Evolutionary conservation across 1,140 invertebrate species (phyloP).

Genomic region (Vanessa tameamea): DNA sequence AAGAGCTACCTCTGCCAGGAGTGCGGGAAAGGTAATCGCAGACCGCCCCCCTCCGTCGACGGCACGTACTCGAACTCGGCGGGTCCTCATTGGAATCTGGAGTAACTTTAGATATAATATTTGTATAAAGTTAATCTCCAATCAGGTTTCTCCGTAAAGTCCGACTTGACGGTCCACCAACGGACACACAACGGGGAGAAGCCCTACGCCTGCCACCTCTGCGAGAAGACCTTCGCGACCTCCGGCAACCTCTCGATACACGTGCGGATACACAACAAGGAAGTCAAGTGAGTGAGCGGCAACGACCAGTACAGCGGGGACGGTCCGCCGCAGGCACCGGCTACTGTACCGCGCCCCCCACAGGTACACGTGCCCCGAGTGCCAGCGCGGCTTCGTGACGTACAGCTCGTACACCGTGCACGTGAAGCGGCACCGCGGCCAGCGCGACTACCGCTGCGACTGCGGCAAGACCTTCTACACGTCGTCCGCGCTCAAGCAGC

Average conservation of each 20-base stretch:
- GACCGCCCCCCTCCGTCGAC: too few species aligned
- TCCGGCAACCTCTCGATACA: constrained; percentile 73
- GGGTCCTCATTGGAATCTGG: too few species aligned
- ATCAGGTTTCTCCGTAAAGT: constrained; percentile 67
- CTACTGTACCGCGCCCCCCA: too few species aligned
- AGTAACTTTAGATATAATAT: too few species aligned
- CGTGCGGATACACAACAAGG: constrained; percentile 71
- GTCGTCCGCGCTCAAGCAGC: constrained; percentile 69
- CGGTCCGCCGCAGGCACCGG: too few species aligned
- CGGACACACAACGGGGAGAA: constrained; percentile 73
- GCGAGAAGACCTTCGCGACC: constrained; percentile 70
- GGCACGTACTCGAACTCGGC: too few species aligned
- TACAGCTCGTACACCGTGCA: constrained; percentile 71
- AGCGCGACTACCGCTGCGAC: constrained; percentile 68
- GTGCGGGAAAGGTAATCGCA: constrained; percentile 66
- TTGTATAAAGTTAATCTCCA: too few species aligned
- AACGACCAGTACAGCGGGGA: too few species aligned
- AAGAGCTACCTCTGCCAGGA: constrained; percentile 72
- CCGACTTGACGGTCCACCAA: constrained; percentile 69
- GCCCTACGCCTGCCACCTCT: constrained; percentile 69
- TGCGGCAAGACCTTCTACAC: constrained; percentile 76
- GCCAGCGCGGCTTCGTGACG: constrained; percentile 71
- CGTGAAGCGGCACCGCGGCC: constrained; percentile 68
- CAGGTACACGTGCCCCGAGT: constrained; percentile 71
- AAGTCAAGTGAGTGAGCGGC: constrained; percentile 56